Evolutionary conservation across 2,888 invertebrate species (phyloP), one percentile per base, ranked within the genome.

Genomic region (Nysson spinosus): DNA sequence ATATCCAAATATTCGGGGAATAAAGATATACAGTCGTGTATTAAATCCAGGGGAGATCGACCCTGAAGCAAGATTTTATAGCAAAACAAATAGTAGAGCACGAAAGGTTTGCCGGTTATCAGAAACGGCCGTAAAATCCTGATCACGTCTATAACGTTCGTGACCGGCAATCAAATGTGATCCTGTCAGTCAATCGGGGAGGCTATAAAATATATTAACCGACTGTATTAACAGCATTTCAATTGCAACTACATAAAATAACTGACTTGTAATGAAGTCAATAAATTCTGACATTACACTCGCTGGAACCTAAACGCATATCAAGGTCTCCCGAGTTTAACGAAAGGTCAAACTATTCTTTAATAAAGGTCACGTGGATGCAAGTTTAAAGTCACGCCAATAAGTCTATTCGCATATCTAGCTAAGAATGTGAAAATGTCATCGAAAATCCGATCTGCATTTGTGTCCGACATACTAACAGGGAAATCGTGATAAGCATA

Each of bases 111-210:
- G 49, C 32, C 30, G 40, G 51, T 72, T 67, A 63, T 64, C 72
- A 43, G 39, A 19, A 40, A 32, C 30, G 30, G 26, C 47, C 42
- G 40, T 75, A 73, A 73, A 73, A 67, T 60, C 54, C 60, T 50
- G 67, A 67, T 71, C 67, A 63, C 67, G 72, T 72, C 58, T 71
- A 54, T 66, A 56, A 66, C 60, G 62, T 62, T 54, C 75, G 72
- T 73, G 75, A 73, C 67, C 57, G 40, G 60, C 71, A 66, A 32
- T 40, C 56, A 46, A 63, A 75, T 57, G 63, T 56, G 47, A 54
- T 40, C 47, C 57, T 30, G 54, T 71, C 72, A 52, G 60, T 73
- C 72, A 72, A 67, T 75, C 43, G 75, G 28, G 22, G 24, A 16
- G n/a, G 42, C 24, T 40, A 39, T 65, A 69, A 58, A 69, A 56